A percentile compares a stretch with the other conserved stretches of the same genome.
These are phyloP conservation scores for Varanus komodoensis DNA, from an alignment of 2,113 vertebrate genomes.

Conservation along the genomic window DNA sequence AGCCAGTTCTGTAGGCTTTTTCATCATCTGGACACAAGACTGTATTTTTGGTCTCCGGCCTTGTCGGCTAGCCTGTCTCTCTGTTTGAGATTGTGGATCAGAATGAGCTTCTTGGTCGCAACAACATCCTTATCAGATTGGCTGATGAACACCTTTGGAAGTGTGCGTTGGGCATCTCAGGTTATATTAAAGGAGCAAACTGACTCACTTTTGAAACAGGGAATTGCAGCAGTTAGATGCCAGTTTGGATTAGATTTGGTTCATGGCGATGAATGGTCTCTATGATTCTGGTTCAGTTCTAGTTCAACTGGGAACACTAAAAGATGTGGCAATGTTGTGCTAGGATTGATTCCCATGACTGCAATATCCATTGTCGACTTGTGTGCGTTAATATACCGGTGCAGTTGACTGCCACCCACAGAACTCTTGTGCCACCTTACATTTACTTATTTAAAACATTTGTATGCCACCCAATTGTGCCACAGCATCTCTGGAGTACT, in stretches of 20 bases:
- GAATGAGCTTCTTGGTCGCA: neutral
- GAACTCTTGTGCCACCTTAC: neutral
- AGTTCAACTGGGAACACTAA: neutral
- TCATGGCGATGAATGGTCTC: neutral
- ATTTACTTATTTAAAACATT: no score
- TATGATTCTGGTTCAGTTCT: neutral
- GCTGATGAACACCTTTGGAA: neutral
- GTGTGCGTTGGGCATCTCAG: neutral
- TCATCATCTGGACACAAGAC: neutral
- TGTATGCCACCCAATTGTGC: no score
- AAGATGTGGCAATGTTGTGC: neutral
- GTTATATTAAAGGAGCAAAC: neutral
- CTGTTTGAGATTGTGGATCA: neutral
- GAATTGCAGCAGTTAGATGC: neutral
- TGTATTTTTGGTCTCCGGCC: neutral
- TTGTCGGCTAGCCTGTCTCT: neutral
- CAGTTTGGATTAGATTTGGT: neutral
- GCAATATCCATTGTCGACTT: neutral
- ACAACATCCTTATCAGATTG: neutral
- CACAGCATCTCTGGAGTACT: no score
- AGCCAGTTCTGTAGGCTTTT: neutral
- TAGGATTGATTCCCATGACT: neutral
- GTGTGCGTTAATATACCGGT: neutral
- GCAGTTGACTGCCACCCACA: no score
- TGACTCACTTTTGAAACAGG: neutral